These are phyloP conservation scores for Nannoperca obscura DNA, from an alignment of 2,797 vertebrate species.

Conservation along the genomic window DNA sequence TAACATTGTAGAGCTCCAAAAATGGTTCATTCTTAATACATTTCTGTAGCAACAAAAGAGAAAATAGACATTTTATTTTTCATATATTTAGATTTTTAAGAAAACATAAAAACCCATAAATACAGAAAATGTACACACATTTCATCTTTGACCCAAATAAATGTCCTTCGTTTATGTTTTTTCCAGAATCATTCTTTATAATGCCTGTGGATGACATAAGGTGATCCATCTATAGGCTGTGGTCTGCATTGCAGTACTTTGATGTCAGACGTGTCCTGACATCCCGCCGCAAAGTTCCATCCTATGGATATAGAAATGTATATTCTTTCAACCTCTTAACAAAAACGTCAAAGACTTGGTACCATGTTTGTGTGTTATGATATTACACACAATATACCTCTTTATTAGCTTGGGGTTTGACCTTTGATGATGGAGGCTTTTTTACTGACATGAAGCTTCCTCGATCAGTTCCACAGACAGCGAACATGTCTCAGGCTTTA, in stretches of 20 bases:
- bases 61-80: no score
- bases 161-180: no score
- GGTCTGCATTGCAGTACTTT: not conserved
- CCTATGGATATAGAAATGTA: not conserved
- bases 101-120: no score
- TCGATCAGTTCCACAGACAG: not conserved
- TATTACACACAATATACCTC: not conserved
- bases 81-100: no score
- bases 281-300: constrained; percentile 14
- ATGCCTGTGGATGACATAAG: constrained; percentile 4
- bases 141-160: no score
- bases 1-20: no score
- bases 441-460: not conserved
- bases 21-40: no score
- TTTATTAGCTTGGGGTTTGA: not conserved
- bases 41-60: no score
- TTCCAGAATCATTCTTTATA: no score
- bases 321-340: not conserved
- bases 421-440: not conserved
- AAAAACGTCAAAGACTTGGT: not conserved
- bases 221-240: not conserved
- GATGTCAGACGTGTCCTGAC: constrained; percentile 1
- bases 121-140: no score
- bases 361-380: not conserved
- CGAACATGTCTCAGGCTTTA: not conserved